phyloP scores from a whole-genome alignment of 2,797 vertebrate species.

The Bryconaethiops microstoma region DNA sequence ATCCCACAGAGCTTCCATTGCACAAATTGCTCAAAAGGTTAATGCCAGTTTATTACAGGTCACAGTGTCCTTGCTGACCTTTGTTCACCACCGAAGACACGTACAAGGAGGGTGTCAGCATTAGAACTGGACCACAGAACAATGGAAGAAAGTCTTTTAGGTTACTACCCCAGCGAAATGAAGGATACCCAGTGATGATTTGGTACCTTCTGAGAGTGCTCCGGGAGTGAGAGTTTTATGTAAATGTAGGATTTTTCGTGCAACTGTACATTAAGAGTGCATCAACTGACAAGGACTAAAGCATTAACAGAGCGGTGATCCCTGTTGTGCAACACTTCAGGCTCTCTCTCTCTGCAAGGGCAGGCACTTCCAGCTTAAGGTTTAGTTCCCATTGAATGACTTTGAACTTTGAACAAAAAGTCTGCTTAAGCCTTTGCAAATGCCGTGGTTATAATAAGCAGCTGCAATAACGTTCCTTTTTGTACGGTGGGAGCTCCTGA shows the following conservation, averaged over 20 bases:
- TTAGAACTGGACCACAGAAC: too few relatives aligned
- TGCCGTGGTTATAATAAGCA: constrained; percentile 1
- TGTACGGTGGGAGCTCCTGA: neutral
- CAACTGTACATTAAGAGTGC: neutral
- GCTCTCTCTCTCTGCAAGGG: neutral
- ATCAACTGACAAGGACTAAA: neutral
- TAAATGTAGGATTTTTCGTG: neutral
- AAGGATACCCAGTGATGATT: too few relatives aligned
- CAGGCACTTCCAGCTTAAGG: constrained; percentile 6
- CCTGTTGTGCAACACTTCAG: neutral
- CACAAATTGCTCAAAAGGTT: too few relatives aligned
- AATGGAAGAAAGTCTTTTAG: too few relatives aligned
- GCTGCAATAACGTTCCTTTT: constrained; percentile 24
- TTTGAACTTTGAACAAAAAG: constrained; percentile 30
- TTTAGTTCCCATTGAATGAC: constrained; percentile 3
- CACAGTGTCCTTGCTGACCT: too few relatives aligned
- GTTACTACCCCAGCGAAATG: too few relatives aligned
- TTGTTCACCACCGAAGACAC: too few relatives aligned
- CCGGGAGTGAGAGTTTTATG: too few relatives aligned
- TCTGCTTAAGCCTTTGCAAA: constrained; percentile 26
- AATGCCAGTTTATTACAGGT: too few relatives aligned
- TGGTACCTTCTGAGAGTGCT: too few relatives aligned
- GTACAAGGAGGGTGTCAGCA: too few relatives aligned
- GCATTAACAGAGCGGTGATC: neutral
- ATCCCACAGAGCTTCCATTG: too few relatives aligned